Percentiles rank a stretch among this genome's conserved stretches.
These are phyloP conservation scores for Papilio xuthus DNA, from an alignment of 1,140 invertebrate genomes.

Conservation along the genomic window DNA sequence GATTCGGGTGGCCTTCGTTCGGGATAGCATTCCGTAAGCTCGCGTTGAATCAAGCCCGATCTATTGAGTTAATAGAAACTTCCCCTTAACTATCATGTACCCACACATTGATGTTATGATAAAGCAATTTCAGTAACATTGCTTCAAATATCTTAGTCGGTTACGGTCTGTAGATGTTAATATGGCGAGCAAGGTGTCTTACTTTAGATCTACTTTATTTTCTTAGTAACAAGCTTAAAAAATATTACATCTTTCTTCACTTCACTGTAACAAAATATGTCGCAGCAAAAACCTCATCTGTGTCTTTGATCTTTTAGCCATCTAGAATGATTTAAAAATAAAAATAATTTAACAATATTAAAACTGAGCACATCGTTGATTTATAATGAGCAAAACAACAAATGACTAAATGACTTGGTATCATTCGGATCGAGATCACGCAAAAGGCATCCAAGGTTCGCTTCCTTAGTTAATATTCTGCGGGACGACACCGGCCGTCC, in stretches of 20 bases:
- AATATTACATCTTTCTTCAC: no score
- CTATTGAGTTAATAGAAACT: constrained; percentile 36
- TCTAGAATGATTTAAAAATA: constrained; percentile 11
- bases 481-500: constrained; percentile 40
- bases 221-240: no score
- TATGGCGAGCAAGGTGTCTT: no score
- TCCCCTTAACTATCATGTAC: constrained; percentile 7
- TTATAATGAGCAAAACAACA: constrained; percentile 39
- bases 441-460: constrained; percentile 54
- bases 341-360: constrained; percentile 9
- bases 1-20: constrained; percentile 26
- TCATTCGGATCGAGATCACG: constrained; percentile 63
- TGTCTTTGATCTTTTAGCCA: not conserved
- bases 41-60: constrained; percentile 10
- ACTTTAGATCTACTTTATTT: no score
- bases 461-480: constrained; percentile 65
- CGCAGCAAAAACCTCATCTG: no score
- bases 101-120: constrained; percentile 8
- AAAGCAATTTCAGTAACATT: not conserved
- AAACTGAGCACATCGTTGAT: not conserved
- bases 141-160: not conserved
- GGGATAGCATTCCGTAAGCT: constrained; percentile 15
- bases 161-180: no score
- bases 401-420: constrained; percentile 43
- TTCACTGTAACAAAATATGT: no score